Base-by-base conservation (phyloP, 2,888 invertebrate genomes). In the Scaptomyza cyrtandrae region DNA sequence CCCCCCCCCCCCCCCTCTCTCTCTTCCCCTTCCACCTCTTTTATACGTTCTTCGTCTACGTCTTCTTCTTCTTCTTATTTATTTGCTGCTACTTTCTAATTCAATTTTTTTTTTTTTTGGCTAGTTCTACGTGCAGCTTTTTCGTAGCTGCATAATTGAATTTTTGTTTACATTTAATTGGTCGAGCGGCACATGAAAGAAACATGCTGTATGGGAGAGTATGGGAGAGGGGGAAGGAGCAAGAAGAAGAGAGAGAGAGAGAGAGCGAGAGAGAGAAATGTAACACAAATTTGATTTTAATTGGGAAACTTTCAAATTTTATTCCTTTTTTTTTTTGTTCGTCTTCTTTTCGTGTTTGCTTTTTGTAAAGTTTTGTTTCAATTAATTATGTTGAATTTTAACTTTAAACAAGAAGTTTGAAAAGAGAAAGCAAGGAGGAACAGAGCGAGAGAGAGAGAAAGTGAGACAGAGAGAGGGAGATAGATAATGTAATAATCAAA, bases 131-230 rank as follows among this genome's bases (percentile, higher is more conserved):
- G 69, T 75, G 77, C 67, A 72, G 60, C 77, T 75, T 78, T 78
- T 78, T 78, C 74, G 71, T 74, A 67, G 80, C 71, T 84, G 84
- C 83, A 86, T 90, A 90, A 90, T 90, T 90, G 78, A 86, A 89
- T 89, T 90, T 83, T 80, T 88, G 89, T 88, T 89, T 85, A 79
- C 84, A 88, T 89, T 90, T 89, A 90, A 88, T 90, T 89, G 90
- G 75, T 74, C 60, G 46, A 65, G 50, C 37, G 45, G 48, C 9
- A 50, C 16, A 52, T 19, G 39, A 44, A 46, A 13, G 52, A n/a
- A n/a, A 6, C n/a, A 33, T 39, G 37, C n/a, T n/a, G n/a, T n/a
- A 4, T 4, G 27, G 1, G 2, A 16, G 9, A 13, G 16, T 6
- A 5, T 3, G 2, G 9, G 1, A 14, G 14, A 19, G 35, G 31